A percentile compares a stretch with the other conserved stretches of the same genome.
phyloP scores from a whole-genome alignment of 1,140 invertebrate species.

The Drosophila malerkotliana region DNA sequence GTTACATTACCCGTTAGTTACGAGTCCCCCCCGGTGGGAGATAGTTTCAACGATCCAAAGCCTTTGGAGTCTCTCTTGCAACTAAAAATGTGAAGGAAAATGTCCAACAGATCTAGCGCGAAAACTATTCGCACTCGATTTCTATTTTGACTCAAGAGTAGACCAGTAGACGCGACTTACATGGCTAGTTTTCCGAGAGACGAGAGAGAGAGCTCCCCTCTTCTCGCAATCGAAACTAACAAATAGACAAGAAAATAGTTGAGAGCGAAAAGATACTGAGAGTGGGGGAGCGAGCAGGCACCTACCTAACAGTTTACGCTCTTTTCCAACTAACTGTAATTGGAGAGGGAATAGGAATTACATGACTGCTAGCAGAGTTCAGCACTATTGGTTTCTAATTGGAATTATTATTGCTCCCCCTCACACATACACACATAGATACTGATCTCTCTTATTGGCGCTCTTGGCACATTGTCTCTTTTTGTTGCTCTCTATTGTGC shows the following conservation, averaged over 20 bases:
- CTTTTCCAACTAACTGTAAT: no score
- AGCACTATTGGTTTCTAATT: no score
- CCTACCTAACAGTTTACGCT: no score
- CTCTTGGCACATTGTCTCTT: no score
- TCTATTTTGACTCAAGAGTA: constrained; percentile 52
- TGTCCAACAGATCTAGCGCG: constrained; percentile 44
- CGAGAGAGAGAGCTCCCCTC: constrained; percentile 8
- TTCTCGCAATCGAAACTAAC: constrained; percentile 57
- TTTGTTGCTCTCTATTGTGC: neutral
- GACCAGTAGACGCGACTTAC: constrained; percentile 36
- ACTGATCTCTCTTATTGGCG: no score
- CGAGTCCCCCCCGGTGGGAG: no score
- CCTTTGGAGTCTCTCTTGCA: constrained; percentile 19
- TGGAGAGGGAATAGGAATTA: no score
- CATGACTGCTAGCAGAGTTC: no score
- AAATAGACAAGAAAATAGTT: constrained; percentile 29
- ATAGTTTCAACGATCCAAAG: constrained; percentile 37
- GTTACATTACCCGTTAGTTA: neutral
- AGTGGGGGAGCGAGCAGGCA: no score
- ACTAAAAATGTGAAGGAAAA: constrained; percentile 62
- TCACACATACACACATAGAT: no score
- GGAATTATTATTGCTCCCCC: no score
- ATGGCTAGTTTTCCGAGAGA: constrained; percentile 60
- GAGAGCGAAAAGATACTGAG: neutral
- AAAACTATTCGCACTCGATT: constrained; percentile 53